phyloP scores from a whole-genome alignment of 64 coral and sea anemone species.

The Acropora yongei region DNA sequence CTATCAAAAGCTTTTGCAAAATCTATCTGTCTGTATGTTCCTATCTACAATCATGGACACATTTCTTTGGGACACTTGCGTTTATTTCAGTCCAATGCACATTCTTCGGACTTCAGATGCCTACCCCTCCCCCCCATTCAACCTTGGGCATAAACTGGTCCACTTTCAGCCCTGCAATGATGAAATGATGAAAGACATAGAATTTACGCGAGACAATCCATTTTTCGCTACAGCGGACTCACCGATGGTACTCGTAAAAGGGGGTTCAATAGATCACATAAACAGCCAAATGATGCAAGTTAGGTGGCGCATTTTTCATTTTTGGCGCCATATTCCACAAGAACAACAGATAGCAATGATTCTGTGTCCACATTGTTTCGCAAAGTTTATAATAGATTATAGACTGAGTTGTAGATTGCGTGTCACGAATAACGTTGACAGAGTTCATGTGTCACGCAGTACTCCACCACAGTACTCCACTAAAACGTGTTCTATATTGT shows the following conservation, averaged over 20 bases:
- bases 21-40: no score
- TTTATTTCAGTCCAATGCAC: no score
- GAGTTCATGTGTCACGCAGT: background rate
- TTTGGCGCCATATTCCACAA: constrained; percentile 21
- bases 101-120: no score
- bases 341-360: background rate
- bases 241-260: constrained; percentile 17
- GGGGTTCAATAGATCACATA: no score
- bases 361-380: background rate
- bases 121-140: no score
- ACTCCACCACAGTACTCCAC: background rate
- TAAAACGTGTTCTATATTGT: background rate
- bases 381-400: background rate
- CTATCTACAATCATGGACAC: no score
- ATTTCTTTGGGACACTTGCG: no score
- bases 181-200: constrained; percentile 37
- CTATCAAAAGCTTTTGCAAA: no score
- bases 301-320: constrained; percentile 10
- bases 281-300: constrained; percentile 48
- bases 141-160: no score
- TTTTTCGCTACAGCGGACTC: constrained; percentile 57
- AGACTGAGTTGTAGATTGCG: background rate
- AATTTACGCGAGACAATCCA: constrained; percentile 50
- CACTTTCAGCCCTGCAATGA: background rate
- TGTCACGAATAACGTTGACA: background rate